A percentile compares a stretch with the other conserved stretches of the same genome.
These are phyloP conservation scores for Zaprionus lineosus DNA, from an alignment of 2,888 invertebrate genomes.

Conservation along the genomic window DNA sequence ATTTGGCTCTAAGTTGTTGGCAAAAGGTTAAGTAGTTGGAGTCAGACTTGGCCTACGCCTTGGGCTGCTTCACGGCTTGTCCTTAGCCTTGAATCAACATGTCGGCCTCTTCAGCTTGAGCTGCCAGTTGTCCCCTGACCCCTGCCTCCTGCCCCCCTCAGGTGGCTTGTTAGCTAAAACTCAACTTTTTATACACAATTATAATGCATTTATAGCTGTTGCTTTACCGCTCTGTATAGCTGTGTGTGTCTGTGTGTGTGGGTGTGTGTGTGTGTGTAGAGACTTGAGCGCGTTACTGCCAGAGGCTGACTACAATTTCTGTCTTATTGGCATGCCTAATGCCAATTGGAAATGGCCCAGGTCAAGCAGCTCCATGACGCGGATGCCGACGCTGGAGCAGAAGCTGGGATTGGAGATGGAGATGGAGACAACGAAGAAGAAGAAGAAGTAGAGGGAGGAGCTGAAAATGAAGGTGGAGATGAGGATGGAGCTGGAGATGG, in stretches of 20 bases:
- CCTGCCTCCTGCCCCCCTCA: too few relatives aligned
- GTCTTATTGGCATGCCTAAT: constrained; percentile 30
- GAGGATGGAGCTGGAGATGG: too few relatives aligned
- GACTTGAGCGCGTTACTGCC: too few relatives aligned
- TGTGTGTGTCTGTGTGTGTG: constrained; percentile 37
- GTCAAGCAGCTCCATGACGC: constrained; percentile 32
- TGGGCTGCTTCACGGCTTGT: background rate
- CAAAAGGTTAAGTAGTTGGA: constrained; percentile 71
- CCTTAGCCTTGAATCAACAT: constrained; percentile 72
- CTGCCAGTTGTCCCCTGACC: constrained; percentile 12
- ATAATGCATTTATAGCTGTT: constrained; percentile 43
- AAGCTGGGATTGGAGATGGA: too few relatives aligned
- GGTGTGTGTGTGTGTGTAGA: constrained; percentile 38
- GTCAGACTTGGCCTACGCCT: constrained; percentile 13
- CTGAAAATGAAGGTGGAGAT: too few relatives aligned
- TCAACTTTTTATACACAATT: constrained; percentile 28
- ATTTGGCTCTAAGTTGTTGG: constrained; percentile 8
- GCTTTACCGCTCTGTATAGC: background rate
- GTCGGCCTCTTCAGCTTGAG: constrained; percentile 10
- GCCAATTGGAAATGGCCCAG: constrained; percentile 32
- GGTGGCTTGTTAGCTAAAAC: constrained; percentile 33
- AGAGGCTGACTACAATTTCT: constrained; percentile 17
- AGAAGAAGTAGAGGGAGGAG: too few relatives aligned
- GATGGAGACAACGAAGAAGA: too few relatives aligned
- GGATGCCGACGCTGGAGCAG: too few relatives aligned